Conservation (phyloP, 2,113 vertebrate genomes). For the Lonchura striata region DNA sequence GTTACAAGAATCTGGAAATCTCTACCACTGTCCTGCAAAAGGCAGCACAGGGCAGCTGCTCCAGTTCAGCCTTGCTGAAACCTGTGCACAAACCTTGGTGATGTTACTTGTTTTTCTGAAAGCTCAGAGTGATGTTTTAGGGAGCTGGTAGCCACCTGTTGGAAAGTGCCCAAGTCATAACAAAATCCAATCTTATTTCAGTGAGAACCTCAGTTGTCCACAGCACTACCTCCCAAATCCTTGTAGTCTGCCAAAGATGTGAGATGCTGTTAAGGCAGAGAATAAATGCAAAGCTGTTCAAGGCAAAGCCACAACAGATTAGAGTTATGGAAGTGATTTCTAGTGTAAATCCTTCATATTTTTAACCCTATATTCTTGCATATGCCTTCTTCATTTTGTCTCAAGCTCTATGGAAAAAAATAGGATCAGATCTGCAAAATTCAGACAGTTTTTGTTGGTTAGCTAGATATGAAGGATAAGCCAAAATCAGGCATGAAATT, state of each 20-base stretch:
- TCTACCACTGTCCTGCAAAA: neutral
- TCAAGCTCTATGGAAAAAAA: neutral
- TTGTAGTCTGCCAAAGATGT: neutral
- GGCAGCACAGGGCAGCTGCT: neutral
- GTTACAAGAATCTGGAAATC: neutral
- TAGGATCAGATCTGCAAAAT: neutral
- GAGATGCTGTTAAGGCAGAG: neutral
- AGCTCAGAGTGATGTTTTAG: neutral
- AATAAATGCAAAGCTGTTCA: neutral
- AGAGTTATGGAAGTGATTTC: neutral
- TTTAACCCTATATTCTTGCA: neutral
- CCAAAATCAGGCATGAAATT: constrained; percentile 48
- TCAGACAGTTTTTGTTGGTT: neutral
- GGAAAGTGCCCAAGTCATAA: neutral
- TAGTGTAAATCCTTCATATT: neutral
- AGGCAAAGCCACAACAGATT: neutral
- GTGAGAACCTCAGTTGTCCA: neutral
- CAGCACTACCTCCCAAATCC: neutral
- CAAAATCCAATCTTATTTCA: neutral
- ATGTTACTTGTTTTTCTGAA: neutral
- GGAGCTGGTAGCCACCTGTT: neutral
- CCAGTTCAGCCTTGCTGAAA: neutral
- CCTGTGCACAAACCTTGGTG: neutral
- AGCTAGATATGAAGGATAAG: neutral
- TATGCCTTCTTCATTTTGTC: neutral